These are phyloP conservation scores for Malurus elegans DNA, from an alignment of 2,113 vertebrate genomes.

Conservation along the genomic window DNA sequence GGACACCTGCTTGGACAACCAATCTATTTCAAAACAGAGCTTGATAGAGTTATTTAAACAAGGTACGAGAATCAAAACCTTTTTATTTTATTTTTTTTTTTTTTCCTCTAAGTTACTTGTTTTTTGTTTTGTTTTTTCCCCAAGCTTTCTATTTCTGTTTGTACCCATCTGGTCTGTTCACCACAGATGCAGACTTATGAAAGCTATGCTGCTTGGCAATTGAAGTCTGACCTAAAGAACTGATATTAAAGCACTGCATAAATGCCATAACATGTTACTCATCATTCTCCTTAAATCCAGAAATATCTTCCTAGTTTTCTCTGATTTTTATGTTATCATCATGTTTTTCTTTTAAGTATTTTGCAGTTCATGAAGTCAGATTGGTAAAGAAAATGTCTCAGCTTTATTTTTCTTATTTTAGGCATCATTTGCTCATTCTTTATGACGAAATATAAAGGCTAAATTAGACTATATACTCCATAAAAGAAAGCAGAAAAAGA, in stretches of 20 bases:
- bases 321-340: background rate
- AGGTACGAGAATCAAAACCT: constrained; percentile 31
- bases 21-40: constrained; percentile 42
- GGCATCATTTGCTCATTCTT: background rate
- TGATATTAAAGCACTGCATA: background rate
- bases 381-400: background rate
- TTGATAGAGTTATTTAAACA: constrained; percentile 52
- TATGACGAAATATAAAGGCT: background rate
- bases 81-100: background rate
- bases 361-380: background rate
- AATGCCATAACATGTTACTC: background rate
- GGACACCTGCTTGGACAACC: constrained; percentile 45
- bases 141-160: constrained; percentile 61
- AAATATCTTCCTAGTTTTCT: background rate
- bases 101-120: background rate
- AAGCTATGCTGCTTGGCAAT: constrained; percentile 33
- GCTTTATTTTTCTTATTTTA: background rate
- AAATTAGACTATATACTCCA: background rate
- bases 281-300: background rate
- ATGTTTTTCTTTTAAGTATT: background rate
- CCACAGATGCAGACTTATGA: constrained; percentile 49
- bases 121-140: accelerated
- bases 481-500: background rate
- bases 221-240: constrained; percentile 37
- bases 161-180: constrained; percentile 61